Percentiles rank a stretch among this genome's conserved stretches.
These are phyloP conservation scores for Drymodes brunneopygia DNA, from an alignment of 2,113 vertebrate genomes.

Conservation along the genomic window DNA sequence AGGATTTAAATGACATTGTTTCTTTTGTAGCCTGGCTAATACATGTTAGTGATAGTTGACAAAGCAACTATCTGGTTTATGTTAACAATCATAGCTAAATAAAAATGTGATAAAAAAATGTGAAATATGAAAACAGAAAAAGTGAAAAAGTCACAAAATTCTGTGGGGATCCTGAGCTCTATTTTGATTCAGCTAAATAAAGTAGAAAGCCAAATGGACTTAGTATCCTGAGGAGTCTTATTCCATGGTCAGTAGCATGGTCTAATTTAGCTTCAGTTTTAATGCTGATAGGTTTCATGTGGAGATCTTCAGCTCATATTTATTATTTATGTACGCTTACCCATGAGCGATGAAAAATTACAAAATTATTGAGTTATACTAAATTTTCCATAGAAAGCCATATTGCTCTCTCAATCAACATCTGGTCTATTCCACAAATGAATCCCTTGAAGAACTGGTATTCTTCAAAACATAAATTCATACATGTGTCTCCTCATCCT, in stretches of 20 bases:
- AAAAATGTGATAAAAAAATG: not conserved
- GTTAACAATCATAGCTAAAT: not conserved
- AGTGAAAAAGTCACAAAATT: not conserved
- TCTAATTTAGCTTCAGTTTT: not conserved
- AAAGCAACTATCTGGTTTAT: not conserved
- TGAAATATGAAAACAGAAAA: not conserved
- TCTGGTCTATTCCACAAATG: not conserved
- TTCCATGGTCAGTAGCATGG: not conserved
- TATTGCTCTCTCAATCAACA: not conserved
- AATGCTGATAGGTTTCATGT: not conserved
- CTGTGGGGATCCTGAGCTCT: not conserved
- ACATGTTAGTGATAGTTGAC: accelerated
- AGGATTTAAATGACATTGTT: not conserved
- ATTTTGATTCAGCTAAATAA: not conserved
- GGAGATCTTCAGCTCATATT: not conserved
- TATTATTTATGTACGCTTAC: not conserved
- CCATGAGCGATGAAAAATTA: not conserved
- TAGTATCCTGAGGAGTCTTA: not conserved
- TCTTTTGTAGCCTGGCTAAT: not conserved
- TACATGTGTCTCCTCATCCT: not conserved
- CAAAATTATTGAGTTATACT: not conserved
- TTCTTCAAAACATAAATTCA: slow-evolving; percentile 1
- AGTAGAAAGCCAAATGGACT: not conserved
- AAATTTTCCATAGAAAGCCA: not conserved
- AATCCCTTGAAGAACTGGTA: not conserved